Conservation (phyloP, 2,797 vertebrate species). For the Crenichthys baileyi region DNA sequence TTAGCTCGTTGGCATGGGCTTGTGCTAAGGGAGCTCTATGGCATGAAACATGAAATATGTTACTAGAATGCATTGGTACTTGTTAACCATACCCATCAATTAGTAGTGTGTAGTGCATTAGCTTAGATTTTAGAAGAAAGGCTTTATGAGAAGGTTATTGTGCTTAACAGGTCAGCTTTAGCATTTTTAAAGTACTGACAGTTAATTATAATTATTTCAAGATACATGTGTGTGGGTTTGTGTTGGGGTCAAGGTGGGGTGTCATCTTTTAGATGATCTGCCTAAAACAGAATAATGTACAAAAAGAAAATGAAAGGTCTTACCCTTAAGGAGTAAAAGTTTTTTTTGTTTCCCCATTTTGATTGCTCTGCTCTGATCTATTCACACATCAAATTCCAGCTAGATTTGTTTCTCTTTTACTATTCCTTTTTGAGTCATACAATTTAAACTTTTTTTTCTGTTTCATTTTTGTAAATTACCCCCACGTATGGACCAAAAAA, state of each 20-base stretch:
- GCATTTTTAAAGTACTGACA: conserved; percentile 52
- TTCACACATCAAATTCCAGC: background rate
- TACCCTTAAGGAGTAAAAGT: background rate
- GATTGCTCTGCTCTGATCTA: background rate
- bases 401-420: background rate
- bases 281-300: background rate
- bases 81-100: conserved; percentile 71
- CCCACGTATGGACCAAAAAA: conserved; percentile 6
- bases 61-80: conserved; percentile 60
- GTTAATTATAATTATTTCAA: conserved; percentile 61
- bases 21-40: conserved; percentile 66
- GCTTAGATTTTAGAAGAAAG: conserved; percentile 56
- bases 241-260: background rate
- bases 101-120: conserved; percentile 51
- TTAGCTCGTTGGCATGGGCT: conserved; percentile 71
- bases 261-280: background rate
- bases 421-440: background rate
- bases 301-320: background rate
- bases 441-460: no score
- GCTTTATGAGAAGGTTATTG: conserved; percentile 71
- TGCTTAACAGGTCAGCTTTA: conserved; percentile 50
- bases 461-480: conserved; percentile 29
- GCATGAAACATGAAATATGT: conserved; percentile 64
- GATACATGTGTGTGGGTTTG: conserved; percentile 19
- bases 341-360: conserved; percentile 30